A percentile compares a stretch with the other conserved stretches of the same genome.
phyloP scores from a whole-genome alignment of 2,113 vertebrate species.

The Mustelus asterias region DNA sequence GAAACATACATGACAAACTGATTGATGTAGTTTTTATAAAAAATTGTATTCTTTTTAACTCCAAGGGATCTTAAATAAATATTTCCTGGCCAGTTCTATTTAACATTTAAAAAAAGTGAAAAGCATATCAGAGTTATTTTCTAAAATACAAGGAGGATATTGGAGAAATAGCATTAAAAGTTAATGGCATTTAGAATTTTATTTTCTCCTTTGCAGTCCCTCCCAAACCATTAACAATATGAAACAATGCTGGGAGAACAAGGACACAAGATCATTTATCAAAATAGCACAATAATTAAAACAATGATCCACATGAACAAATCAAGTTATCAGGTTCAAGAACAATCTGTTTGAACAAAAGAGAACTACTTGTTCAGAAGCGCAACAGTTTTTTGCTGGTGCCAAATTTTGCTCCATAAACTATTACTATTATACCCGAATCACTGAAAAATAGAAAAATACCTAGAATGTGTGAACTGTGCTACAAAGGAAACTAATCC shows the following conservation, averaged over 20 bases:
- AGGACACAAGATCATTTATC: neutral
- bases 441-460: neutral
- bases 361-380: neutral
- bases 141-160: neutral
- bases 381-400: neutral
- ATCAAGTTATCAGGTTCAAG: neutral
- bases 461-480: neutral
- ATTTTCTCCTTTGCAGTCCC: no score
- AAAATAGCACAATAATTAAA: neutral
- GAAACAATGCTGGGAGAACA: neutral
- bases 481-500: neutral
- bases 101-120: neutral
- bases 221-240: neutral
- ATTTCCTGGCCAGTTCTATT: neutral
- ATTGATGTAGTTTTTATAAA: neutral
- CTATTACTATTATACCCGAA: neutral
- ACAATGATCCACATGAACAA: neutral
- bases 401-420: neutral
- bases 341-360: neutral
- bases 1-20: slow-evolving; percentile 44
- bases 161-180: neutral
- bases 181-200: neutral
- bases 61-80: neutral
- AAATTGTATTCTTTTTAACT: neutral
- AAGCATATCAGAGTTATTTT: neutral